Evolutionary conservation across 2,888 invertebrate genomes (phyloP), one percentile per base, ranked within the genome.

Genomic region (Lumbricus terrestris): DNA sequence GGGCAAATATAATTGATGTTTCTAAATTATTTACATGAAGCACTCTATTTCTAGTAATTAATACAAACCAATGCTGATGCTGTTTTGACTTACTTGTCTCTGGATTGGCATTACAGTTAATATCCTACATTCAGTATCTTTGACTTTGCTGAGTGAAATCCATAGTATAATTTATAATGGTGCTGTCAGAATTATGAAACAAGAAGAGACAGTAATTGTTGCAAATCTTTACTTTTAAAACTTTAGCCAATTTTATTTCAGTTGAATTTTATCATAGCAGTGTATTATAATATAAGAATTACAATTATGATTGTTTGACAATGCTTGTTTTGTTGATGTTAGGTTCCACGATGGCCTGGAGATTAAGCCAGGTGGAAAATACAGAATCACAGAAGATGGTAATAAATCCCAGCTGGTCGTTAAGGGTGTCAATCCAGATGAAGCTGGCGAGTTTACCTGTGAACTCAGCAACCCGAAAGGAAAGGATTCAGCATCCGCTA

Each of bases 401-500:
- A 98, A 97, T 82, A 96, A 97, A 0, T 97, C 98, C 94, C 96
- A 97, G 92, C 96, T 99, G 91, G 97, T 97, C 93, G 97, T 99
- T 93, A 96, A 96, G 88, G 98, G 99, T 93, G 97, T 98, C 0
- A 96, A 97, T 93, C 97, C 98, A 91, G 97, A 97, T 11, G 99
- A 99, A 95, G 98, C 97, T 93, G 99, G 98, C 29, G 98, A 98
- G 94, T 99, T 98, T 95, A 98, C 98, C 0, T 99, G 99, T 94
- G 98, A 99, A 94, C 97, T 99, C 0, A 96, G 97, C 94, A 99
- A 99, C 95, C 96, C 97, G 20, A 96, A 98, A 85, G 99, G 99
- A 85, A 97, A 97, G 93, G 97, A 98, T 8, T 97, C 97, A 92
- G 98, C 98, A 91, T 97, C 97, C n/a, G 97, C 97, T 89, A 96